Evolutionary conservation across 2,888 invertebrate genomes (phyloP), one percentile per base, ranked within the genome.

Genomic region (Drosophila melanocephala): DNA sequence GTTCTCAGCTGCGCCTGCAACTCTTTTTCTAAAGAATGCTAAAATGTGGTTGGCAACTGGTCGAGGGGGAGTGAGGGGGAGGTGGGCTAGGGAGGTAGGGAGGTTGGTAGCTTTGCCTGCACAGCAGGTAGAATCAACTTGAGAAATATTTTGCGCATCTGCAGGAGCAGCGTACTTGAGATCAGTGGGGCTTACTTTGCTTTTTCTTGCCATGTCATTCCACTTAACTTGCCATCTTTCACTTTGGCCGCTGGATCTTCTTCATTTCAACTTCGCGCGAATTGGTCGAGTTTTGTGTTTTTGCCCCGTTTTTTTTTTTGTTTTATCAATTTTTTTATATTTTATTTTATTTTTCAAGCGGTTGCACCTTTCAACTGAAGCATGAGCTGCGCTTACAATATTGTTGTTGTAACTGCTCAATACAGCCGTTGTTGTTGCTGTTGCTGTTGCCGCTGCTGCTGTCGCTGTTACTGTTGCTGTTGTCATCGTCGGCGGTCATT

Each of bases 121-220:
- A 59, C 55, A 78, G 78, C 84, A 85, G 87, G 87, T 85, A 85
- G 85, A 85, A 69, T 78, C 74, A 72, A 89, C 80, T 89, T 86
- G 84, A 86, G 89, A 86, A 89, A 89, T 87, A 87, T 89, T 89
- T 87, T 87, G 87, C 87, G 87, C 89, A 89, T 87, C 89, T 88
- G 86, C 86, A 86, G 86, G 88, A 86, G 86, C 86, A 75, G 78
- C 70, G 76, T 80, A 87, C 88, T 83, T 69, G 79, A 86, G 88
- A 52, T 67, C 55, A 57, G 72, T 39, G 63, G 65, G 64, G 68
- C 58, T 58, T 59, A 53, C 70, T 56, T 56, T 59, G 76, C 58
- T 69, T 69, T 87, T 89, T 57, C 39, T 66, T 88, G 88, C 90
- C 78, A 63, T 76, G 88, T 89, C 88, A 89, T 84, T 84, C 89